These are phyloP conservation scores for Liposcelis brunnea DNA, from an alignment of 2,888 invertebrate genomes.

Conservation along the genomic window DNA sequence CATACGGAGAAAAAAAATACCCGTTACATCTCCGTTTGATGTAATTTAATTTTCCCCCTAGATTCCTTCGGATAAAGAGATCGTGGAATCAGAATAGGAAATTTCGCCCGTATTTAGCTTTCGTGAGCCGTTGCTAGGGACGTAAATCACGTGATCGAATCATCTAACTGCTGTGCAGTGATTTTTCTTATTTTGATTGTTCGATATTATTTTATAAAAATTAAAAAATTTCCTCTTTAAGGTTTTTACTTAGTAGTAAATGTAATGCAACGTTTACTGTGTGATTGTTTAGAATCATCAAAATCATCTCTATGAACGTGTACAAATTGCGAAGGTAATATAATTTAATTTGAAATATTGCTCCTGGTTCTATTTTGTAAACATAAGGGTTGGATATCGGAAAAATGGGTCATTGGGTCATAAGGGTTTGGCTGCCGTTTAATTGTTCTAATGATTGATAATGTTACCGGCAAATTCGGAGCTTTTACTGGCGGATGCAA, in stretches of 20 bases:
- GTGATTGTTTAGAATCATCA: conserved; percentile 6
- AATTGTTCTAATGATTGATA: neutral
- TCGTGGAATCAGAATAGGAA: neutral
- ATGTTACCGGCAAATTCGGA: neutral
- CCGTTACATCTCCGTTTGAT: too few species aligned
- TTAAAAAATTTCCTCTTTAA: neutral
- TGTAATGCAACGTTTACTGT: conserved; percentile 6
- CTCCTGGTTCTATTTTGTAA: neutral
- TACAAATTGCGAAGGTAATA: conserved; percentile 6
- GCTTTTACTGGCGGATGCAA: neutral
- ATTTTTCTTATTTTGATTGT: neutral
- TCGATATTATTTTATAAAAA: neutral
- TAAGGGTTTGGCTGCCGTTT: conserved; percentile 4
- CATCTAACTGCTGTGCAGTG: neutral
- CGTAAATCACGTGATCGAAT: neutral
- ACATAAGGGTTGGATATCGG: neutral
- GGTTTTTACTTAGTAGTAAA: neutral
- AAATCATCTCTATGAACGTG: conserved; percentile 7
- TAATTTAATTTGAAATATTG: neutral
- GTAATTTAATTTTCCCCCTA: too few species aligned
- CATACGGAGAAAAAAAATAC: too few species aligned
- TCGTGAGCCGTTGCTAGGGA: conserved; percentile 3
- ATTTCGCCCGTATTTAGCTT: neutral
- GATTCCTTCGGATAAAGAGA: too few species aligned
- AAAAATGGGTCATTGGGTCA: conserved; percentile 8